Evolutionary conservation across 2,888 invertebrate genomes (phyloP).

Genomic region (Patella caerulea): DNA sequence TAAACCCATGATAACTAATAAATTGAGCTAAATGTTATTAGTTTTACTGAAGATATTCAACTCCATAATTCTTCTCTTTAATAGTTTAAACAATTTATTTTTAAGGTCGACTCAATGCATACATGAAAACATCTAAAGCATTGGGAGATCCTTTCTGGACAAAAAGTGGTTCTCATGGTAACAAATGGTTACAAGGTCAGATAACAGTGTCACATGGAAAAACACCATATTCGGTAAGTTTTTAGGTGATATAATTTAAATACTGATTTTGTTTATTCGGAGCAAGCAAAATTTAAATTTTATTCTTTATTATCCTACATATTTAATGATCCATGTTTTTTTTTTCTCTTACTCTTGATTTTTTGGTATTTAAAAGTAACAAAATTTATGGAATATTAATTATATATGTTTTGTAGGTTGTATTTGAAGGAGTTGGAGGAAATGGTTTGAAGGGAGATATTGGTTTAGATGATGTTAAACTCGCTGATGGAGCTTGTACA

Average conservation of each 20-base stretch:
- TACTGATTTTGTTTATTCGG: neutral
- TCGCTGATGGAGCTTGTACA: conserved; percentile 47
- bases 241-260: no score
- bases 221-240: conserved; percentile 25
- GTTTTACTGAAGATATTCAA: no score
- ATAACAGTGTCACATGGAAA: conserved; percentile 29
- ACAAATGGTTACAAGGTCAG: conserved; percentile 46
- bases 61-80: no score
- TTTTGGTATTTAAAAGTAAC: neutral
- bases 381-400: neutral
- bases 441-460: conserved; percentile 54
- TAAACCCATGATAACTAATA: no score
- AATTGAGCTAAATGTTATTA: no score
- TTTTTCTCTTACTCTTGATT: neutral
- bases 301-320: neutral
- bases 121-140: conserved; percentile 40
- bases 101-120: conserved; percentile 41
- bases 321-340: conserved; percentile 1
- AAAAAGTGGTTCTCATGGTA: conserved; percentile 45
- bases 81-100: neutral
- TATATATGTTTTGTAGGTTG: conserved; percentile 42
- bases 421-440: conserved; percentile 54
- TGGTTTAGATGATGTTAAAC: conserved; percentile 58
- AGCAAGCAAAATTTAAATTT: neutral
- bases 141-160: conserved; percentile 48